phyloP scores from a whole-genome alignment of 2,797 vertebrate genomes.

The Anniella stebbinsi region DNA sequence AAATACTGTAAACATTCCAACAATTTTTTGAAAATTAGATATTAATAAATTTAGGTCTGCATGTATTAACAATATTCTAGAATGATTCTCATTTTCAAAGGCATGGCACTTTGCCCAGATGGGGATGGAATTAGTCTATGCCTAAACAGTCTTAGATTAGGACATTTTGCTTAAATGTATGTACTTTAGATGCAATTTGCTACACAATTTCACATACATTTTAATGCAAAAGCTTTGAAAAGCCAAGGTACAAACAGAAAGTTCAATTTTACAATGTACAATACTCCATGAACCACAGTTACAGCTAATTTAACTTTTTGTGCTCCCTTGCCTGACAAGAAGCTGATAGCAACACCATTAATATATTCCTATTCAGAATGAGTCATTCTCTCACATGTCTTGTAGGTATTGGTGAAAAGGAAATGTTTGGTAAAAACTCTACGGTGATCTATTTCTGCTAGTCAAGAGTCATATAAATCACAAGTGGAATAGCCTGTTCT shows the following conservation, averaged over 20 bases:
- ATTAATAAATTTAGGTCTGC: constrained; percentile 24
- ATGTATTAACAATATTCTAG: constrained; percentile 19
- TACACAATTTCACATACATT: constrained; percentile 42
- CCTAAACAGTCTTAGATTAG: constrained; percentile 41
- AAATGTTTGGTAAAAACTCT: constrained; percentile 28
- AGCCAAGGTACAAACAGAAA: constrained; percentile 26
- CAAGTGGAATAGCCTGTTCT: neutral
- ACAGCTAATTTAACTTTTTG: constrained; percentile 1
- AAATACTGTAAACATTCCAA: constrained; percentile 30
- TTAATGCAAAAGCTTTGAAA: constrained; percentile 42
- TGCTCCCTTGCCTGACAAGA: neutral
- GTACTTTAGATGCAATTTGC: constrained; percentile 36
- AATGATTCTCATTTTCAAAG: constrained; percentile 11
- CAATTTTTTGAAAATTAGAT: constrained; percentile 34
- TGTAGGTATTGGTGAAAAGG: constrained; percentile 19
- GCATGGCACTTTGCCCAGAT: constrained; percentile 32
- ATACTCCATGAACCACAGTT: neutral
- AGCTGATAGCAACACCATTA: neutral
- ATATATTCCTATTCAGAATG: neutral
- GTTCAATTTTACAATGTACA: constrained; percentile 6
- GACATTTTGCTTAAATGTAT: constrained; percentile 33
- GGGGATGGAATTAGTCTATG: constrained; percentile 31
- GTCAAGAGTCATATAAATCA: neutral
- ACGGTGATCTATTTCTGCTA: neutral
- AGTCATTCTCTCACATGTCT: neutral